phyloP scores from a whole-genome alignment of 2,888 invertebrate species.

The Stenurella melanura region DNA sequence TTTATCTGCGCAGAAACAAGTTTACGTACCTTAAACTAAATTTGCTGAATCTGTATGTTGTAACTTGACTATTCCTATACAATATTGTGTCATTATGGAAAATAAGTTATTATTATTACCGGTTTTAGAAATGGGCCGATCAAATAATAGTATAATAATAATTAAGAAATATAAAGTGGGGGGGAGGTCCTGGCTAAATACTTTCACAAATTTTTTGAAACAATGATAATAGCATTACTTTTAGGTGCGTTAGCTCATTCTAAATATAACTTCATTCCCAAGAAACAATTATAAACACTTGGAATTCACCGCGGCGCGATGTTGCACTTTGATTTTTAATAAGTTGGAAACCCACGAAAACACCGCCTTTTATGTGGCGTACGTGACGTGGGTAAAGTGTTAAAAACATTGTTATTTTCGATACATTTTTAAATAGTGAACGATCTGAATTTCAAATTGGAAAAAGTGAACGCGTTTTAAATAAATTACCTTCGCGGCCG shows the following conservation, averaged over 20 bases:
- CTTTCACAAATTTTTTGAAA: no score
- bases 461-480: not conserved
- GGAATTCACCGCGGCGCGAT: conserved; percentile 48
- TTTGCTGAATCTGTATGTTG: no score
- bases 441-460: conserved; percentile 35
- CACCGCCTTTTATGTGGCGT: conserved; percentile 52
- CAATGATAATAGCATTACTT: not conserved
- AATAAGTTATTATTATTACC: no score
- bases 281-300: conserved; percentile 52
- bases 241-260: not conserved
- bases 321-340: conserved; percentile 52
- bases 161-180: no score
- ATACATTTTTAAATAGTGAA: conserved; percentile 49
- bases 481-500: not conserved
- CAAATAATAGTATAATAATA: no score
- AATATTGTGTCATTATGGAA: no score
- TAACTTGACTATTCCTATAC: no score
- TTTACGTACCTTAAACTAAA: no score
- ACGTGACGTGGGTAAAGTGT: conserved; percentile 57
- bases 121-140: no score
- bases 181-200: no score
- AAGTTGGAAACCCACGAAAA: conserved; percentile 45
- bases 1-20: no score
- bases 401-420: conserved; percentile 53
- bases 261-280: conserved; percentile 35